Evolutionary conservation across 2,888 invertebrate species (phyloP), one percentile per base, ranked within the genome.

Genomic region (Campopleginae sp.): DNA sequence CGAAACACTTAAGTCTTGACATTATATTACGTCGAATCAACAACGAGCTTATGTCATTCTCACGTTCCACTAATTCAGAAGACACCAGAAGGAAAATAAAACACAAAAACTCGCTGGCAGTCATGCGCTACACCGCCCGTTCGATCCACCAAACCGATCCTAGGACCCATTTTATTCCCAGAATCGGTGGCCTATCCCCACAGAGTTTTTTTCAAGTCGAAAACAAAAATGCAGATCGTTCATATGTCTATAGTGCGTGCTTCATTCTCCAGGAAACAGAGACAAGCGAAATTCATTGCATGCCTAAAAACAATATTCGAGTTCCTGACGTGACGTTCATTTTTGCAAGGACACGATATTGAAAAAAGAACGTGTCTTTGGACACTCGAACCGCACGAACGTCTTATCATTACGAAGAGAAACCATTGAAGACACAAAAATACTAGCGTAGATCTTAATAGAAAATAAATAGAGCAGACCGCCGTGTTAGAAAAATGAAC

Each of bases 181-280:
- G 75, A 44, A 84, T 86, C 72, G 86, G 72, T 85, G 86, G 86
- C 86, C 86, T 86, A 87, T 86, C 68, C 79, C 83, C 84, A 87
- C 85, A 86, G 86, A 84, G 86, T 87, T 84, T 86, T 82, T 63
- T 66, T 58, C 77, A 8, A 8, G n/a, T 72, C 61, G 33, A 74
- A 76, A 19, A 80, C 31, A 44, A 65, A 72, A 66, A 79, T 48
- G 61, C 72, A 77, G 82, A 27, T 84, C 75, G 68, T 80, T 84
- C 65, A 76, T n/a, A 71, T 78, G 79, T 75, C 72, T 76, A 74
- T 7, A 2, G 71, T 79, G 74, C 70, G 70, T 75, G 74, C 51
- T 78, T 65, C 31, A 42, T 74, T 38, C 68, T 70, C 63, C 46
- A 44, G 7, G 6, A n/a, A 23, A 66, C 66, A 42, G 19, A 44